Base-by-base conservation (phyloP, 2,113 vertebrate species). In the Eretmochelys imbricata region DNA sequence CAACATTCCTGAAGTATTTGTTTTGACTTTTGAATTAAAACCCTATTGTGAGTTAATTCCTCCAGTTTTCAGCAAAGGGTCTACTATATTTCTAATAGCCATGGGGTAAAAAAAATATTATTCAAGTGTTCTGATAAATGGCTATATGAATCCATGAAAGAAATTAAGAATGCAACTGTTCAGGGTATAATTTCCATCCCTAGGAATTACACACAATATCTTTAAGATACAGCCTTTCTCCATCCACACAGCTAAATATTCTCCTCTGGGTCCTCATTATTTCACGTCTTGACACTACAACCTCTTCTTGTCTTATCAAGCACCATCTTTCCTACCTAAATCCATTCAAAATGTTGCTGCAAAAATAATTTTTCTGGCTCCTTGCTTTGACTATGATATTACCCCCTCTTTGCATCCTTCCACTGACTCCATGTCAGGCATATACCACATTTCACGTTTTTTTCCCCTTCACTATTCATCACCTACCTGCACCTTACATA, bases 251-350 rank as follows among this genome's bases (percentile, higher is more conserved):
- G 25, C 42, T 87, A 29, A 50, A 50, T 5, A 14, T 4, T 72
- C 5, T 31, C n/a, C 82, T 8, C 8, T 13, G 25, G 38, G 14
- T 7, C 46, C 79, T 80, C 48, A 59, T 29, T 22, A 5, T 50
- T 62, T 19, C 1, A 2, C 8, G 22, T 72, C n/a, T 50, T 29
- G 31, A 13, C 27, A 54, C 69, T 0, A 0, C 8, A n/a, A 2
- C 19, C 78, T 72, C 55, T 11, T 24, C 13, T 16, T 85, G 57
- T 27, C 42, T 79, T 24, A 57, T 10, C 29, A 88, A 19, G 24
- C 5, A 5, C 2, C 31, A 35, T 22, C n/a, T 87, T 91, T 80
- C 17, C 27, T 69, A 35, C 13, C 1, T 29, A 27, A 29, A 14
- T 17, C 72, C 24, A 55, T 88, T 35, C 31, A 69, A 35, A 0